Percentiles rank a stretch among this genome's conserved stretches.
Evolutionary conservation across 2,113 vertebrate species (phyloP).

Genomic region (Petroica traversi): DNA sequence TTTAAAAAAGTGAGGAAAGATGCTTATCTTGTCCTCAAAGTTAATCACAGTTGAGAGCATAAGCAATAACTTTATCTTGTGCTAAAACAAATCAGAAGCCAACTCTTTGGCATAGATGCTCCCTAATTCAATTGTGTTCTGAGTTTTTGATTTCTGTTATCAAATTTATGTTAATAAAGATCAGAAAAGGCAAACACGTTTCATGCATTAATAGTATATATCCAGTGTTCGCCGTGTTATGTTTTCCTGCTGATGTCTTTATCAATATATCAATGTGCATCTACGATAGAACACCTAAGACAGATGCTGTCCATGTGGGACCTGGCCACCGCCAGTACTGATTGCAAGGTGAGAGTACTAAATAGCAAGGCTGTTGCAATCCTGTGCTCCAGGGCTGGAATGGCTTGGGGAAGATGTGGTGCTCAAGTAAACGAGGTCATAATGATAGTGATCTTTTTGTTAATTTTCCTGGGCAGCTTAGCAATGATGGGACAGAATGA

Average conservation of each 20-base stretch:
- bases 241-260: not conserved
- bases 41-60: not conserved
- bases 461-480: not conserved
- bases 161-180: not conserved
- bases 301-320: not conserved
- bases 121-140: not conserved
- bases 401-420: not conserved
- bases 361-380: not conserved
- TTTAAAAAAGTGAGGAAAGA: not conserved
- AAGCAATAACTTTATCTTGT: not conserved
- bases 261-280: rapidly evolving
- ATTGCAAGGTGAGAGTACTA: rapidly evolving
- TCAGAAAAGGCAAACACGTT: not conserved
- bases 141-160: not conserved
- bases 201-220: not conserved
- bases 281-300: not conserved
- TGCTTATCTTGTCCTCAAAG: not conserved
- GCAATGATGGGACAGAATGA: not conserved
- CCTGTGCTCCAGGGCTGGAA: not conserved
- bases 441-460: not conserved
- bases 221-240: not conserved
- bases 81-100: not conserved
- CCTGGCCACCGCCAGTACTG: not conserved
- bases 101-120: not conserved
- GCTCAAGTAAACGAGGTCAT: rapidly evolving